Base-by-base conservation (phyloP, 2,888 invertebrate genomes). In the Pyralis farinalis region DNA sequence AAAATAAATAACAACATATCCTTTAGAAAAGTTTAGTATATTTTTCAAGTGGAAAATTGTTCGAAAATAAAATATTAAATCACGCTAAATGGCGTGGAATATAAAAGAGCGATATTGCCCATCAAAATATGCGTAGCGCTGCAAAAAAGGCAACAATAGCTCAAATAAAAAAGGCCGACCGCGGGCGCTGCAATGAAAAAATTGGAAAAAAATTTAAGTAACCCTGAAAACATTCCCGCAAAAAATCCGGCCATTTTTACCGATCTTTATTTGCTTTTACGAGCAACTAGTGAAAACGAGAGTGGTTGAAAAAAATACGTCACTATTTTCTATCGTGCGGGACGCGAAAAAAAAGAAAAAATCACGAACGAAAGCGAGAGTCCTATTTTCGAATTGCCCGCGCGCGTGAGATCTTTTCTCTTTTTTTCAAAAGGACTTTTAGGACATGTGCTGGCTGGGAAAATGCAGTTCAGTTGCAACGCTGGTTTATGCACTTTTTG, bases 231-330 rank as follows among this genome's bases (percentile, higher is more conserved):
- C 71, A 59, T 68, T 55, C 57, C 64, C 67, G 55, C 58, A 63
- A 76, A 79, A 81, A 76, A 63, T 64, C 72, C 60, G 66, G 69
- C 67, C 71, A 70, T 71, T 79, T 82, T 82, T 76, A 69, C 73
- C 73, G 62, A 83, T 84, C 76, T 84, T 82, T 85, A 83, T 87
- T 86, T 81, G 83, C 78, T 75, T 81, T 84, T 75, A 75, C 79
- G 78, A 77, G 74, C 77, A 68, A 77, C 78, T 71, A 76, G 57
- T 65, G 74, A 87, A 78, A 87, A 69, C 62, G 86, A 82, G 71
- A 83, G 83, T 74, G 66, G 65, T 50, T 61, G 64, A 58, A 72
- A 78, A 77, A 83, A 84, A 80, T 73, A 75, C 81, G 79, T 80
- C 86, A 86, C 86, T 84, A 82, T 79, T 85, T 12, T 76, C 85